Evolutionary conservation across 2,888 invertebrate genomes (phyloP), one percentile per base, ranked within the genome.

Genomic region (Acleris sparsana): DNA sequence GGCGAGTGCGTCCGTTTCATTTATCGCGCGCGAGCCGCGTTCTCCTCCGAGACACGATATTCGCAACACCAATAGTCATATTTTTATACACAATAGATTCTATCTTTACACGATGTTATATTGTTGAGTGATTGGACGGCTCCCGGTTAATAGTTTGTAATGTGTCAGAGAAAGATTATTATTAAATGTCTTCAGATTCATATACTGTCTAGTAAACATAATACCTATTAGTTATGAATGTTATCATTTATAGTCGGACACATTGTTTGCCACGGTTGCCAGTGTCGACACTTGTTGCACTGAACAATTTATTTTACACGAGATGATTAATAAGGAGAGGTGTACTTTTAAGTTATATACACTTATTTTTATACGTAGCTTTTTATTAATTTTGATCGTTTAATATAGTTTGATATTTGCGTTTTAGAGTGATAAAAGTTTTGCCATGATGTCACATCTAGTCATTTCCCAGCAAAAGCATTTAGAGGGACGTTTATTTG

Each of bases 61-160:
- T 78, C 83, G 82, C 78, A 80, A 79, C 78, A 77, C 80, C 89
- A 92, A 91, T 91, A 91, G 86, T 85, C 71, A 91, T 92, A 92
- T 92, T 92, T 92, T 92, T 92, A 92, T 92, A 92, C 87, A 89
- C 86, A 86, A 88, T 91, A 91, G 88, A 86, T 89, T 75, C 88
- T 92, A 92, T 88, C 89, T 92, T 87, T 91, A 92, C 90, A 89
- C 88, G 84, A 79, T 89, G 88, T 90, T 91, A 88, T 91, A 88
- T 91, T 87, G 88, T 91, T 89, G 86, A 88, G 86, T 91, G 89
- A 90, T 87, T 82, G 86, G 86, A 88, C 83, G 92, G 91, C 90
- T 92, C 92, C 92, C 92, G 92, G 92, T 90, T 77, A 79, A 85
- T 89, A 89, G 91, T 88, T 87, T 89, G 86, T 87, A 87, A 86